phyloP scores from a whole-genome alignment of 2,113 vertebrate genomes.

The Rhabdornis inornatus region DNA sequence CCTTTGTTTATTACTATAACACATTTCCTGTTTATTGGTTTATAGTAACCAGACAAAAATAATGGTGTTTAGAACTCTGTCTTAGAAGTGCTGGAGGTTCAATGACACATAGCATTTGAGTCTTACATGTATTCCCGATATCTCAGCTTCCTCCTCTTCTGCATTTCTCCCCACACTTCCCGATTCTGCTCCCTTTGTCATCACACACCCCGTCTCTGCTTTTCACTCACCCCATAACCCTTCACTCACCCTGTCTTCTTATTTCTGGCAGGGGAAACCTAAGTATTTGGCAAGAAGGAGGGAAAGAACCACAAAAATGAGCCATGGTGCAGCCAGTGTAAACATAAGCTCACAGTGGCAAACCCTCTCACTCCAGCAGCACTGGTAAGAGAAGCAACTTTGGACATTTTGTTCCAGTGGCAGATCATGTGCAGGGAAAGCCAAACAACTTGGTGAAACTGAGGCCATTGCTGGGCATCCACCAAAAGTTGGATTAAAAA shows the following conservation, averaged over 20 bases:
- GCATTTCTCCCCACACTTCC: background rate
- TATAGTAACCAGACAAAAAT: slow-evolving; percentile 38
- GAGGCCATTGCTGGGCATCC: background rate
- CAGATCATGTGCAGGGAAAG: background rate
- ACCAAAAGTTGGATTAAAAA: background rate
- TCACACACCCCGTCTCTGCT: background rate
- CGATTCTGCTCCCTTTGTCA: background rate
- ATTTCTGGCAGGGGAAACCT: background rate
- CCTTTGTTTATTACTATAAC: slow-evolving; percentile 48
- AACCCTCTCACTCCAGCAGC: background rate
- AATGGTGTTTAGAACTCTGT: slow-evolving; percentile 22
- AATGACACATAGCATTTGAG: background rate
- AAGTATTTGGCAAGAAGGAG: background rate
- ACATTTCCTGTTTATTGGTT: slow-evolving; percentile 62
- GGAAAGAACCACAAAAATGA: background rate
- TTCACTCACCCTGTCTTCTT: background rate
- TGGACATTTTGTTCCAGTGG: background rate
- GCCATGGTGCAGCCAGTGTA: background rate
- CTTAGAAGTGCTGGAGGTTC: background rate
- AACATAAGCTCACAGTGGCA: background rate
- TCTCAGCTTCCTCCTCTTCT: background rate
- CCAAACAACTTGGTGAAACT: background rate
- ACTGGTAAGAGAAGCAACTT: background rate
- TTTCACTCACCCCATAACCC: background rate
- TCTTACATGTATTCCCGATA: background rate